phyloP scores from a whole-genome alignment of 2,888 invertebrate species.

The Andricus curvator region DNA sequence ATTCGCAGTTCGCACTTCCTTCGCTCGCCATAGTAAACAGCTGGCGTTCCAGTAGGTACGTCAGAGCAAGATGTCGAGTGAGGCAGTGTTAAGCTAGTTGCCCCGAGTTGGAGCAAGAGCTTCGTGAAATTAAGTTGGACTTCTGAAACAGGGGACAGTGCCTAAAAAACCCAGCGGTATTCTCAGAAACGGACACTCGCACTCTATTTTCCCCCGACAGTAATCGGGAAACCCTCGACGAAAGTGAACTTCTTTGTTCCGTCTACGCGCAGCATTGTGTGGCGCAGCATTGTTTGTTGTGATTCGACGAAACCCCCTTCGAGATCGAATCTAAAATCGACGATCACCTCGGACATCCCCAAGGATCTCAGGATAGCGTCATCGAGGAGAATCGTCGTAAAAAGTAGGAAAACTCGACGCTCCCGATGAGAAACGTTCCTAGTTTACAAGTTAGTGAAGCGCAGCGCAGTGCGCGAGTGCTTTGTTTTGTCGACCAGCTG shows the following conservation, averaged over 20 bases:
- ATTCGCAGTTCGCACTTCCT: slow-evolving; percentile 39
- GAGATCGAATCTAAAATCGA: neutral
- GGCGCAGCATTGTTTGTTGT: slow-evolving; percentile 75
- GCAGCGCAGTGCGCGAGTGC: slow-evolving; percentile 56
- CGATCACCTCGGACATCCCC: neutral
- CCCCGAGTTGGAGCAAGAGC: slow-evolving; percentile 48
- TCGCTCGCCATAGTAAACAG: slow-evolving; percentile 67
- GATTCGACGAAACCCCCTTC: slow-evolving; percentile 46
- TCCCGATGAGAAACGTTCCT: neutral
- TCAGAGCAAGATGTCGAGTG: slow-evolving; percentile 68
- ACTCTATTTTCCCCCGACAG: neutral
- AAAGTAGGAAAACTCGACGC: neutral
- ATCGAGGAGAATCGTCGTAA: neutral
- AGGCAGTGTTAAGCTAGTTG: slow-evolving; percentile 60
- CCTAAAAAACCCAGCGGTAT: neutral
- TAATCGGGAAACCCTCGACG: slow-evolving; percentile 51
- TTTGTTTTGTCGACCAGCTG: slow-evolving; percentile 75
- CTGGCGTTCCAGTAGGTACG: slow-evolving; percentile 71
- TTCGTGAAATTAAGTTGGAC: slow-evolving; percentile 25
- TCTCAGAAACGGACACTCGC: neutral
- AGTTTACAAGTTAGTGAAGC: neutral
- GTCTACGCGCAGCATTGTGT: slow-evolving; percentile 68
- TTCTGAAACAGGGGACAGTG: neutral
- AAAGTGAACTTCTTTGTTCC: slow-evolving; percentile 69
- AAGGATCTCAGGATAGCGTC: neutral